Evolutionary conservation across 2,888 invertebrate genomes (phyloP), one percentile per base, ranked within the genome.

Genomic region (Amblyteles armatorius): DNA sequence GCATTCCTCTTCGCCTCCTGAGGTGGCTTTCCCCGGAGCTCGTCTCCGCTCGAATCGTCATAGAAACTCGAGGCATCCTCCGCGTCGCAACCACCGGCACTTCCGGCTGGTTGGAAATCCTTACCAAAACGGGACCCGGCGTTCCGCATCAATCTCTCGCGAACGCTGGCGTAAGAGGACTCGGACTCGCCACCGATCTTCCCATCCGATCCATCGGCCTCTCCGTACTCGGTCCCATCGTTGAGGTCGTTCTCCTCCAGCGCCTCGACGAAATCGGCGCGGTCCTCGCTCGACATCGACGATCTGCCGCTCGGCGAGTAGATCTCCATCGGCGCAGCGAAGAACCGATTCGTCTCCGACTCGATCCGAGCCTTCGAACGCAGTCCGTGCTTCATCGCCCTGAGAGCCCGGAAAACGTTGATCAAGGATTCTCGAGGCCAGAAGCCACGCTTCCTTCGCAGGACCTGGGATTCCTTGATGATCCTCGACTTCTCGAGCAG

Each of bases 61-160:
- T 67, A 79, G 73, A 69, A 76, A 60, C 76, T 73, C 67, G 79
- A 79, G 22, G 67, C 26, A 79, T 79, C 33, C 52, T 29, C 52
- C 5, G 68, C 60, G 26, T 83, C 82, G 60, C 57, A 44, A 19
- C 44, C 67, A 50, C 79, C 73, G 26, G 63, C 63, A 72, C 57
- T 71, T 48, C 71, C 65, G 63, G 26, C 68, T 7, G 55, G 57
- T 29, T 80, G 76, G 29, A 69, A 65, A 73, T 77, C 65, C 55
- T 52, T 73, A 16, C 68, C 74, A 36, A 84, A 57, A 79, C 81
- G 84, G 36, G 26, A 13, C 3, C 55, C 52, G 36, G 87, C 84
- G 16, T 82, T 84, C 79, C 85, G 77, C 76, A 81, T 86, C 69
- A 88, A 83, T 86, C 87, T 88, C 44, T 74, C 73, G 69, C 81